phyloP scores from a whole-genome alignment of 1,140 invertebrate species.

The Druon quercuslanigerum region DNA sequence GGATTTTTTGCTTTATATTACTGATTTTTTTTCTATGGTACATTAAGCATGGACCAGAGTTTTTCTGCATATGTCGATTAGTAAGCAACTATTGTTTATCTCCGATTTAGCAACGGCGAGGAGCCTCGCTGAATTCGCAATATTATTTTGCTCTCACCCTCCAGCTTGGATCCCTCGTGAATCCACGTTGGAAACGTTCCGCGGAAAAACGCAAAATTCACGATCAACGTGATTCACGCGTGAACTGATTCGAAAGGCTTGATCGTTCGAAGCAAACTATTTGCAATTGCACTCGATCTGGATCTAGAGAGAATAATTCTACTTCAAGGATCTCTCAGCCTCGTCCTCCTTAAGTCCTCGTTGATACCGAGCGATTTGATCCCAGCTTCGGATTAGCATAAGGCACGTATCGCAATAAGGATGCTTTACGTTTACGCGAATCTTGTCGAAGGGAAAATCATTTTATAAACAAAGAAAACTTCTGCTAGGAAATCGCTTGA shows the following conservation, averaged over 20 bases:
- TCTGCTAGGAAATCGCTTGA: not conserved
- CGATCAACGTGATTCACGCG: constrained; percentile 21
- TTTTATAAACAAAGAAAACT: constrained; percentile 1
- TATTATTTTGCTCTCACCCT: constrained; percentile 26
- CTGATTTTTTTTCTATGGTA: not conserved
- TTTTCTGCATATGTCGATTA: not conserved
- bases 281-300: constrained; percentile 56
- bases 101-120: constrained; percentile 24
- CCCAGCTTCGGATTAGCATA: constrained; percentile 28
- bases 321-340: constrained; percentile 64
- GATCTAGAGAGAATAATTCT: constrained; percentile 64
- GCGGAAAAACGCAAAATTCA: constrained; percentile 2
- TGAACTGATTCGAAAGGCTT: constrained; percentile 48
- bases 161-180: not conserved
- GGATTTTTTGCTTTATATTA: not conserved
- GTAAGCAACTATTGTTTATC: constrained; percentile 27
- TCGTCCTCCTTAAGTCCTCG: constrained; percentile 55
- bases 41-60: not conserved
- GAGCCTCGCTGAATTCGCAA: constrained; percentile 17
- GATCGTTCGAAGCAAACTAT: constrained; percentile 47
- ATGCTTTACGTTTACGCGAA: constrained; percentile 19
- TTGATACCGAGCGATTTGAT: constrained; percentile 31
- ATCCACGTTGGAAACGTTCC: constrained; percentile 1
- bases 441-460: not conserved
- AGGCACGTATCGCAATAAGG: constrained; percentile 30